Evolutionary conservation across 2,888 invertebrate genomes (phyloP), one percentile per base, ranked within the genome.

Genomic region (Acronicta leporina): DNA sequence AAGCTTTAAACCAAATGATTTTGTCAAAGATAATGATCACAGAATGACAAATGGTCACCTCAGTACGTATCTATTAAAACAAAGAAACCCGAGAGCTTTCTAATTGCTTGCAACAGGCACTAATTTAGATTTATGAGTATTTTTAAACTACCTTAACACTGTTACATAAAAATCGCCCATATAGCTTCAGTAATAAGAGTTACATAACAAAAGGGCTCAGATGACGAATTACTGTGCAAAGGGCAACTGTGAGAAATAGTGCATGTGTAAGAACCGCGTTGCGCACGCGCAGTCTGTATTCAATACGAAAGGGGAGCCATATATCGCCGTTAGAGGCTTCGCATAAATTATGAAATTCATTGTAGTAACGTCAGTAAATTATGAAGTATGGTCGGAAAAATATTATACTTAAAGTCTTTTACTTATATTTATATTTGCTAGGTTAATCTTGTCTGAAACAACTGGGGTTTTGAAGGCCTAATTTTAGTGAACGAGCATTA

Each of bases 51-150:
- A 78, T 54, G 63, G 47, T 55, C 58, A 60, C 62, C 63, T 62
- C 71, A 64, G 53, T 63, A 59, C 58, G 46, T 68, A 75, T 68
- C 73, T 75, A 71, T 65, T 80, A 84, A 86, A 87, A 90, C 90
- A 91, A 90, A 89, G 89, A 84, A 80, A 82, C 84, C 75, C 74
- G 79, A 75, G 79, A 82, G 78, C 90, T 90, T 90, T 88, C 88
- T 89, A 91, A 91, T 91, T 89, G 87, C 87, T 83, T 76, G 69
- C 70, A 86, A 85, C 84, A 79, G 75, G 75, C 75, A 79, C 82
- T 77, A 77, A 84, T 84, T 85, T 81, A 79, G 79, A 85, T 86
- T 86, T 86, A 87, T 82, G 82, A 59, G 63, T 51, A 66, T 79
- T 81, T 75, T 76, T 66, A 64, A 69, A 66, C 68, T 42, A 55